Evolutionary conservation across 2,888 invertebrate genomes (phyloP), one percentile per base, ranked within the genome.

Genomic region (Dyspetes luteomarginatus): DNA sequence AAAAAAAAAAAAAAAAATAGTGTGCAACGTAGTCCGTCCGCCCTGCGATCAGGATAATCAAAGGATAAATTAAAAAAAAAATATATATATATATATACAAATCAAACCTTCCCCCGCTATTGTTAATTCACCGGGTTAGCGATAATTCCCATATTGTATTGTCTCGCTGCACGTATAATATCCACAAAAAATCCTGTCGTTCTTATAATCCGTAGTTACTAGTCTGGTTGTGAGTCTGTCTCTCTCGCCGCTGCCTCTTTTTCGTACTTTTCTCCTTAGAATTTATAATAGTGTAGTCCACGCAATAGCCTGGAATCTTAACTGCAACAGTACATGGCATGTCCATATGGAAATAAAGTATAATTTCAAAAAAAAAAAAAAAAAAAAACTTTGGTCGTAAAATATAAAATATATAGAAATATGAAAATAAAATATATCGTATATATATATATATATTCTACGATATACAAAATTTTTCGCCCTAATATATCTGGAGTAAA

Each of bases 111-210:
- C 24, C 36, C 26, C 68, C 52, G 67, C 60, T 69, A 45, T 76
- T 45, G 76, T 69, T 72, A 64, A 26, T 52, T 50, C 60, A 36
- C 2, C 48, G 48, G 48, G 56, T 67, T 67, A 52, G 65, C 36
- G 45, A 28, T 64, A 72, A 30, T 26, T 68, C 36, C 17, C 43
- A 75, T 69, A 64, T 75, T 80, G 71, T 80, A 75, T 75, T 72
- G 43, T 75, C 67, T 71, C 64, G 65, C 74, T 79, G 79, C 80
- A 80, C 71, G 75, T 64, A 19, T 52, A n/a, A 17, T 52, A 52
- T 62, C 52, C 72, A n/a, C n/a, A 73, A 62, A 36, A 41, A 43
- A 64, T 64, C 67, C 67, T 19, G 58, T 52, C 30, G 62, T 64
- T 41, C 45, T 50, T 71, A 50, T 2, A 52, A 26, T 43, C 45